These are phyloP conservation scores for Cheirogaleus medius DNA, from an alignment of 2,113 vertebrate genomes.

Conservation along the genomic window DNA sequence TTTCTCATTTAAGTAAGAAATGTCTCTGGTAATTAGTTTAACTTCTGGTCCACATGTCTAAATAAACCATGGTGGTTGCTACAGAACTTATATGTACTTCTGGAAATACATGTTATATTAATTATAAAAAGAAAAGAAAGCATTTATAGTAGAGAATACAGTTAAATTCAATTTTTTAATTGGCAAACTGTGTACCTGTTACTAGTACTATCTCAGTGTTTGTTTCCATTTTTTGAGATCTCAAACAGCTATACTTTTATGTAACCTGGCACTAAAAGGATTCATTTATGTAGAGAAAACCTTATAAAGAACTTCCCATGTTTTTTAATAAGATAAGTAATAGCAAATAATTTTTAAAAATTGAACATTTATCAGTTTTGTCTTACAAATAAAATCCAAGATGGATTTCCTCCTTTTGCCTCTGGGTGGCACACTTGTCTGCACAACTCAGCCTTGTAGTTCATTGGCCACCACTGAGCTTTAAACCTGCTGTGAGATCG, in stretches of 20 bases:
- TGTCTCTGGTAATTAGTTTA: constrained; percentile 68
- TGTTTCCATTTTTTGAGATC: constrained; percentile 2
- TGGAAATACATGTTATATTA: constrained; percentile 55
- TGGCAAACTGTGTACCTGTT: constrained; percentile 5
- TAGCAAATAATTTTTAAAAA: background rate
- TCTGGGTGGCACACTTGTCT: constrained; percentile 84
- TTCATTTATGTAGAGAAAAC: background rate
- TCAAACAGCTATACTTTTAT: background rate
- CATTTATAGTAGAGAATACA: constrained; percentile 49
- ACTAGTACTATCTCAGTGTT: background rate
- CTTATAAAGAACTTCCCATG: background rate
- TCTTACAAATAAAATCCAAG: background rate
- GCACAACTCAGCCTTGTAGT: background rate
- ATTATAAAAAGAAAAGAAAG: constrained; percentile 58
- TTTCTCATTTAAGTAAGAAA: constrained; percentile 69
- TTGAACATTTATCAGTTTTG: background rate
- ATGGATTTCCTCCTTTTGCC: constrained; percentile 36
- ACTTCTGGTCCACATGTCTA: constrained; percentile 58
- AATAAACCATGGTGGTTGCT: constrained; percentile 49
- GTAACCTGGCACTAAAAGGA: background rate
- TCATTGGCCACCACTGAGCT: background rate
- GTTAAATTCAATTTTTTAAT: constrained; percentile 60
- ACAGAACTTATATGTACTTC: constrained; percentile 47
- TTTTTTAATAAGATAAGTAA: constrained; percentile 22
- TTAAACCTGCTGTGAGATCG: background rate